A percentile compares a stretch with the other conserved stretches of the same genome.
Evolutionary conservation across 1,140 invertebrate species (phyloP).

Genomic region (Leptopilina boulardi): DNA sequence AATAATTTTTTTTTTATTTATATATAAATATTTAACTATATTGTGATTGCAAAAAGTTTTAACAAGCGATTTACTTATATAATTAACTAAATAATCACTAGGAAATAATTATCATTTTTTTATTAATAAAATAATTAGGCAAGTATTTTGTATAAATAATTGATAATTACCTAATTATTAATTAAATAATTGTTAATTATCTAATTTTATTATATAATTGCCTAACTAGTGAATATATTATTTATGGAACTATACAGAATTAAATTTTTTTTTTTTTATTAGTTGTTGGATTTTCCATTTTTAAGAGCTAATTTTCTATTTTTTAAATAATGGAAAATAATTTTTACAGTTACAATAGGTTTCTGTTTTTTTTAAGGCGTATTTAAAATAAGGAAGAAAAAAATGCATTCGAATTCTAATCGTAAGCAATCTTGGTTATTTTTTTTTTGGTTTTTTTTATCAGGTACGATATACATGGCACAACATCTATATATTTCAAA

Average conservation of each 20-base stretch:
- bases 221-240: not conserved
- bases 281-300: not conserved
- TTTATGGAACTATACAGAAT: not conserved
- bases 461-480: conserved; percentile 23
- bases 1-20: not conserved
- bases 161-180: no score
- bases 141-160: no score
- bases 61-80: no score
- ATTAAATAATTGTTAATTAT: no score
- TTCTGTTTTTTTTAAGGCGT: not conserved
- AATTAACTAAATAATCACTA: no score
- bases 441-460: not conserved
- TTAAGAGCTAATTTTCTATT: not conserved
- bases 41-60: no score
- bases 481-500: conserved; percentile 1
- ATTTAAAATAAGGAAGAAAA: not conserved
- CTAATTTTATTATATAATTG: no score
- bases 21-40: not conserved
- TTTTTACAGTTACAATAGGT: not conserved
- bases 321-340: not conserved
- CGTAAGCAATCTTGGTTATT: not conserved
- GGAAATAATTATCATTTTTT: no score
- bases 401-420: conserved; percentile 1
- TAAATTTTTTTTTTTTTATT: not conserved
- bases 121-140: no score